Percentiles rank a stretch among this genome's conserved stretches.
Evolutionary conservation across 2,113 vertebrate species (phyloP).

Genomic region (Eretmochelys imbricata): DNA sequence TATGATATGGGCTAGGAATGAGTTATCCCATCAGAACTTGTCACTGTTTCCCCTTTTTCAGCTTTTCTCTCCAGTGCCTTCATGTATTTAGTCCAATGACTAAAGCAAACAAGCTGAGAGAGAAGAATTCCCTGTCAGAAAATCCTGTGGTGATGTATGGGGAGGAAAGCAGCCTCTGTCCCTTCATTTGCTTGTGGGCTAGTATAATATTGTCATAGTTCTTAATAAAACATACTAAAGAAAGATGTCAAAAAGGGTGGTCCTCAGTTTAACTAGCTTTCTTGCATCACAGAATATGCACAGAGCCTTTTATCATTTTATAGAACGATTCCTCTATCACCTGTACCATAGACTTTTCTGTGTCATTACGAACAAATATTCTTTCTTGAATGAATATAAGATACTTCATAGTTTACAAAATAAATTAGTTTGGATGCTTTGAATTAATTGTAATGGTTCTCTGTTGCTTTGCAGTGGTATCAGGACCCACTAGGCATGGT

Average conservation of each 20-base stretch:
- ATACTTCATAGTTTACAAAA: neutral
- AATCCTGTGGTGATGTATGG: neutral
- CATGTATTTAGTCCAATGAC: neutral
- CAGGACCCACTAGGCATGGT: neutral
- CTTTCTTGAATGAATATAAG: neutral
- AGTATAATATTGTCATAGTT: neutral
- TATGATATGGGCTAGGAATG: neutral
- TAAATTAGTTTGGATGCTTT: neutral
- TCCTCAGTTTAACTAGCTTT: neutral
- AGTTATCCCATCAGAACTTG: neutral
- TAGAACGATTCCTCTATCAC: neutral
- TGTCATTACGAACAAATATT: neutral
- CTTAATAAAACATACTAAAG: neutral
- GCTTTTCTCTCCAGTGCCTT: neutral
- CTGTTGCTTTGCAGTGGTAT: neutral
- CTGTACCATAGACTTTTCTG: neutral
- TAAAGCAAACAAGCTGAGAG: neutral
- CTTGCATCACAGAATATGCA: neutral
- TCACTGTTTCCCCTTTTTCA: neutral
- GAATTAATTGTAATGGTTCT: neutral
- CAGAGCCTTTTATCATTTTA: conserved; percentile 18
- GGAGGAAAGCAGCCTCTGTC: neutral
- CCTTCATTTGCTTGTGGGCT: neutral
- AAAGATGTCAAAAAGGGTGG: neutral
- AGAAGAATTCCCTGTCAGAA: neutral